Percentiles rank a stretch among this genome's conserved stretches.
These are phyloP conservation scores for Tuberolachnus salignus DNA, from an alignment of 2,888 invertebrate genomes.

Conservation along the genomic window DNA sequence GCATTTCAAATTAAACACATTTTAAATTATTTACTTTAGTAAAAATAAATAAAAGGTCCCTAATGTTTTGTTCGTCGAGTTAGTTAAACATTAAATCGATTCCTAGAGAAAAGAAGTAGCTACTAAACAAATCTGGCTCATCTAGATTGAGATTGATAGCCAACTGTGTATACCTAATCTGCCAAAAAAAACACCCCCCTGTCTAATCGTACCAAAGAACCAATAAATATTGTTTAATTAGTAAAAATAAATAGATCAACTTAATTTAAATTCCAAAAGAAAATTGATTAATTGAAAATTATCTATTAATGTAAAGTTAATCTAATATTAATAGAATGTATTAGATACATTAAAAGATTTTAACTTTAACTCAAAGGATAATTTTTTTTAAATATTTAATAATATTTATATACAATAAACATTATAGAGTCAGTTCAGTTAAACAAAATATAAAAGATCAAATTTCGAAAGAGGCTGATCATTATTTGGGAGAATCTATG, in stretches of 20 bases:
- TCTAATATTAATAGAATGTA: neutral
- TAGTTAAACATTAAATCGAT: too few relatives aligned
- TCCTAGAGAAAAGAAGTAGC: too few relatives aligned
- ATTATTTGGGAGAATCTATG: slow-evolving; percentile 89
- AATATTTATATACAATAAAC: neutral
- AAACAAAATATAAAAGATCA: slow-evolving; percentile 70
- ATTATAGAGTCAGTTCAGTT: slow-evolving; percentile 62
- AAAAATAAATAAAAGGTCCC: neutral
- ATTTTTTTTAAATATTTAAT: neutral
- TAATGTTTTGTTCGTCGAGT: too few relatives aligned
- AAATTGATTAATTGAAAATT: neutral
- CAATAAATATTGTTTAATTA: too few relatives aligned
- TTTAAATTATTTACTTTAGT: too few relatives aligned
- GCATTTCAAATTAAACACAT: neutral
- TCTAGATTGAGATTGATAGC: too few relatives aligned
- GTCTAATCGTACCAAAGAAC: too few relatives aligned
- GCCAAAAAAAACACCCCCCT: too few relatives aligned
- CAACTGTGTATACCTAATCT: too few relatives aligned
- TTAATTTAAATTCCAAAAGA: too few relatives aligned
- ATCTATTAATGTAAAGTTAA: neutral
- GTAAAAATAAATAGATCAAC: too few relatives aligned
- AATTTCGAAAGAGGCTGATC: slow-evolving; percentile 72
- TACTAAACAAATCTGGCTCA: too few relatives aligned
- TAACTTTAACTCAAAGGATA: neutral
- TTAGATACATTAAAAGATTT: neutral